These are phyloP conservation scores for Heliocidaris tuberculata DNA, from an alignment of 35 echinoderm and acorn worm genomes.

Conservation along the genomic window DNA sequence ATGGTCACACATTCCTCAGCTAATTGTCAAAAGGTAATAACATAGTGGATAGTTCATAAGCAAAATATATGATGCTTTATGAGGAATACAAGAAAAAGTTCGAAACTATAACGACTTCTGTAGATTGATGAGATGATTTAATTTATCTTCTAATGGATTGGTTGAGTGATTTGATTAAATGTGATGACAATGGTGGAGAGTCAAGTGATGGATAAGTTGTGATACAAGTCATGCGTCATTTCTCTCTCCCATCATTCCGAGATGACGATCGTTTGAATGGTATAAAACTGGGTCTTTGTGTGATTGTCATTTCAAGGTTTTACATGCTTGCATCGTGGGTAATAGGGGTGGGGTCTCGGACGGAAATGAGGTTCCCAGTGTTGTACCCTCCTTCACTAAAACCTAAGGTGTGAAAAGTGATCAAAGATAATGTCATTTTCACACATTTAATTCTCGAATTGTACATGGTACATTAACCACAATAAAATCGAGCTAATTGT, in stretches of 20 bases:
- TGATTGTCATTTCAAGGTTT: not conserved
- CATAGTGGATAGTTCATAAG: too few relatives aligned
- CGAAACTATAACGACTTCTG: not conserved
- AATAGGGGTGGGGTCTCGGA: not conserved
- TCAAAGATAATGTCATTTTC: not conserved
- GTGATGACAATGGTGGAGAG: not conserved
- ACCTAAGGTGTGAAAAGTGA: not conserved
- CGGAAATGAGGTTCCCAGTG: not conserved
- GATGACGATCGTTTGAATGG: not conserved
- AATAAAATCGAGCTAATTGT: not conserved
- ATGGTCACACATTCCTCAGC: too few relatives aligned
- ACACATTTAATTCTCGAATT: not conserved
- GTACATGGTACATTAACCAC: not conserved
- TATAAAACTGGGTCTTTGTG: not conserved
- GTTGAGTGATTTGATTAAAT: constrained; percentile 44
- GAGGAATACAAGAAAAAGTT: too few relatives aligned
- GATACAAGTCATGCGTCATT: constrained; percentile 22
- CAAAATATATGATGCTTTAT: too few relatives aligned
- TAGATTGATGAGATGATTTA: constrained; percentile 44
- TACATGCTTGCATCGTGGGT: not conserved
- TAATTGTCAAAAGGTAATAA: too few relatives aligned
- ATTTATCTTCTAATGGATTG: constrained; percentile 36
- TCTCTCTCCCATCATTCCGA: not conserved
- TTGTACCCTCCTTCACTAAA: not conserved
- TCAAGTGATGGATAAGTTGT: constrained; percentile 29